phyloP scores from a whole-genome alignment of 2,113 vertebrate genomes.

The Verasper variegatus region DNA sequence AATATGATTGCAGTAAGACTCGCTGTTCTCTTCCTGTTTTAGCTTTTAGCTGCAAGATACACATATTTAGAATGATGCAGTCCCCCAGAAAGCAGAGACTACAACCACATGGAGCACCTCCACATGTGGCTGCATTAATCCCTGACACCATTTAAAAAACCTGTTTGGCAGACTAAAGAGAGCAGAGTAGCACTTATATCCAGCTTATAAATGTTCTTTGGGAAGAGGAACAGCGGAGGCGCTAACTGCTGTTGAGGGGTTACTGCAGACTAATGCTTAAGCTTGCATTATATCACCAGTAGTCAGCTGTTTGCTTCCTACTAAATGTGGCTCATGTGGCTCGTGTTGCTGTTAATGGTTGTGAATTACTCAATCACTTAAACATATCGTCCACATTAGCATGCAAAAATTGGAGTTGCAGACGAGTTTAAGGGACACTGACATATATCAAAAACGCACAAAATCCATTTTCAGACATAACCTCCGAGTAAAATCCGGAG shows the following conservation, averaged over 20 bases:
- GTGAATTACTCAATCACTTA: background rate
- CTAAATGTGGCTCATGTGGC: conserved; percentile 6
- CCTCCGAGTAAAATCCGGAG: too few relatives aligned
- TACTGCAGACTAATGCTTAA: conserved; percentile 9
- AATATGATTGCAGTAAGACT: background rate
- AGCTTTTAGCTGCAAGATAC: background rate
- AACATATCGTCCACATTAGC: background rate
- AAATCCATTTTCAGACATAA: too few relatives aligned
- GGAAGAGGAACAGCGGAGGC: conserved; percentile 2
- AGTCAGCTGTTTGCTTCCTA: background rate
- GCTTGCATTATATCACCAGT: conserved; percentile 12
- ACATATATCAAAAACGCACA: too few relatives aligned
- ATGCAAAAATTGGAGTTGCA: conserved; percentile 6
- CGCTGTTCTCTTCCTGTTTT: background rate
- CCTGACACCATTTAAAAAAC: background rate
- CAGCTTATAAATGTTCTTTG: background rate
- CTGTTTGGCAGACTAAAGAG: background rate
- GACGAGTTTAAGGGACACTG: background rate
- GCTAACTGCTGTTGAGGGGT: background rate
- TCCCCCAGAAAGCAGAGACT: background rate
- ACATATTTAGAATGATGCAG: background rate
- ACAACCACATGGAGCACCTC: background rate
- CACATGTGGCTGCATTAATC: background rate
- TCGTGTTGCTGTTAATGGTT: too few relatives aligned
- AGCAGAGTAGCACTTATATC: conserved; percentile 1